These are phyloP conservation scores for Nycticorax nycticorax DNA, from an alignment of 2,113 vertebrate species.

Conservation along the genomic window DNA sequence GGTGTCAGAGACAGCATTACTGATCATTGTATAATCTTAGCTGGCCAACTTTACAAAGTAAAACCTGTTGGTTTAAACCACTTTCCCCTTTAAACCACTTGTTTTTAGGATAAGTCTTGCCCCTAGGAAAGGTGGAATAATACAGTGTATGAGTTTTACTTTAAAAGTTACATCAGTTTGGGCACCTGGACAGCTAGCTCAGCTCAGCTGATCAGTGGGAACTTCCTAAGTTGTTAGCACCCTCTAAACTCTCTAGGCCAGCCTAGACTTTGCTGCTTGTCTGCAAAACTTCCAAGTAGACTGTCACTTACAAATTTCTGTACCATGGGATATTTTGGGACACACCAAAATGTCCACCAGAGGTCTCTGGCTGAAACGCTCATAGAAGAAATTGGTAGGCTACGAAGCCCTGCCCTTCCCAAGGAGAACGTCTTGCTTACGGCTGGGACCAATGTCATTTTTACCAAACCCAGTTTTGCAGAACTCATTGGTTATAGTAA, in stretches of 20 bases:
- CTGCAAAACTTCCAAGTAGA: neutral
- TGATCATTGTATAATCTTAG: neutral
- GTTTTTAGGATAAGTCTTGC: neutral
- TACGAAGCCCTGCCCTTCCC: neutral
- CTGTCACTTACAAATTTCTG: neutral
- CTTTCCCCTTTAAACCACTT: neutral
- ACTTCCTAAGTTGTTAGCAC: neutral
- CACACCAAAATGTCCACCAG: neutral
- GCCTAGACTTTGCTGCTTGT: neutral
- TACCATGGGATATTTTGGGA: neutral
- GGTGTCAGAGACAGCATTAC: neutral
- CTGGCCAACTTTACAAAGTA: neutral
- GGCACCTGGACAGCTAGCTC: neutral
- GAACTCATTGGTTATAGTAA: neutral
- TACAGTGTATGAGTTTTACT: neutral
- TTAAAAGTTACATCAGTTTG: accelerated
- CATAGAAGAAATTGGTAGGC: neutral
- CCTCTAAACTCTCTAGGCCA: neutral
- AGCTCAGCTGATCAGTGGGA: neutral
- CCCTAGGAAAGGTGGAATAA: neutral
- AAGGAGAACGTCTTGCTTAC: neutral
- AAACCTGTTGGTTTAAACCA: neutral
- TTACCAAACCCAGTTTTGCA: neutral
- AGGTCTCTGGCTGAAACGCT: neutral
- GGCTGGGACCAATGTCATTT: neutral